Base-by-base conservation (phyloP, 1,140 invertebrate species). In the Parasteatoda tepidariorum region DNA sequence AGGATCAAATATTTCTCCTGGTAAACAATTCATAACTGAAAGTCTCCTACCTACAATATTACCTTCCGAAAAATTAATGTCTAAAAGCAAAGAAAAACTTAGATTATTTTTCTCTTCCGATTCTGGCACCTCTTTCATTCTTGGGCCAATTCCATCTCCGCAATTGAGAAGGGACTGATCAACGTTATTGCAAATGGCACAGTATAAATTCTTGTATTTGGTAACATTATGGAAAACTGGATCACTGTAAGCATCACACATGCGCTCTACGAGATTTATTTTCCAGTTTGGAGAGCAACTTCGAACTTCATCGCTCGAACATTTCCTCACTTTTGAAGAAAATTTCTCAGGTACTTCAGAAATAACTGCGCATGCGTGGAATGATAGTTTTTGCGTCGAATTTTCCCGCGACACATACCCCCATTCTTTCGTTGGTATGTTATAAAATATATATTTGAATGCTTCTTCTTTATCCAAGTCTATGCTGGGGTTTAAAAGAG, bases 151-250 rank as follows among this genome's bases (percentile, higher is more conserved):
- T 73, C 24, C 81, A 73, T 85, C 78, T 11, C 86, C 73, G 84
- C 91, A 90, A 68, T 82, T 83, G 18, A 90, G 68, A 62, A 88
- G 62, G 64, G 91, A 89, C 33, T 90, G 84, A 0, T 85, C 84
- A 0, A 89, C 89, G 24, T 88, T 85, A 83, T 92, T 91, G 85
- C 92, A 92, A 15, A 90, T 85, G 18, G 91, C 91, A 84, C 92
- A 92, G 85, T 92, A 91, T 1, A 89, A 86, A 84, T 92, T 92
- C 84, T 90, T 88, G 86, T 90, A 92, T 34, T 68, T 79, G 3
- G 75, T 79, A 13, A 41, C 48, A 2, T 79, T 79, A 34, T 38
- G 33, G 54, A 33, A 81, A 1, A 81, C 78, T 1, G 78, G 78
- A 62, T 81, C 78, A 0, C 54, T 70, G 34, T 81, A 81, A 0